Conservation (phyloP, 1,140 invertebrate species). For the Semibalanus balanoides region DNA sequence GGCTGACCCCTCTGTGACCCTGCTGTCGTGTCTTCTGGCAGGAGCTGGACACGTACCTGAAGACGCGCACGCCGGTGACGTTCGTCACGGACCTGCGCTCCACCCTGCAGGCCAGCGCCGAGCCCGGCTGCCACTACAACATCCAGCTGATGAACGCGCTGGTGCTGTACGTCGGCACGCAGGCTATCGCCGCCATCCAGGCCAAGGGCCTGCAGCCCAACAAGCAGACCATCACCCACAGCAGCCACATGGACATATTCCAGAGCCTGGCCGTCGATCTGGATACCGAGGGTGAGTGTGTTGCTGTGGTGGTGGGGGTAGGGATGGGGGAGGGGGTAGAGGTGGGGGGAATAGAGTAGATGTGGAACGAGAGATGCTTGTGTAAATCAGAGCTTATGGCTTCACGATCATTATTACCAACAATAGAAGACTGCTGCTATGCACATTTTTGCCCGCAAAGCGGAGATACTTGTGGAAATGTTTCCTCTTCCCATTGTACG, state of each 20-base stretch:
- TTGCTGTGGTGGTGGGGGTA: too few species aligned
- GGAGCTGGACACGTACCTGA: slow-evolving; percentile 91
- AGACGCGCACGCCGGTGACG: slow-evolving; percentile 83
- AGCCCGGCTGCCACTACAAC: slow-evolving; percentile 84
- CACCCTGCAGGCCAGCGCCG: slow-evolving; percentile 69
- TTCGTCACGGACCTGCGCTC: slow-evolving; percentile 83
- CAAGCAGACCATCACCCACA: slow-evolving; percentile 91
- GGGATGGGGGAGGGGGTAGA: too few species aligned
- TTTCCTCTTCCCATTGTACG: too few species aligned
- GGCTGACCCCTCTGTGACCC: too few species aligned
- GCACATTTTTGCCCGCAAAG: too few species aligned
- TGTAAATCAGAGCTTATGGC: too few species aligned
- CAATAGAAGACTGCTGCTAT: too few species aligned
- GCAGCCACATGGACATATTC: slow-evolving; percentile 98
- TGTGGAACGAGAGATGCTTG: too few species aligned
- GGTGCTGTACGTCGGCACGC: slow-evolving; percentile 91
- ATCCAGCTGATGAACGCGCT: slow-evolving; percentile 92
- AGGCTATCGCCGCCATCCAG: slow-evolving; percentile 79
- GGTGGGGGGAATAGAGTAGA: too few species aligned
- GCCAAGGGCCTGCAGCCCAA: slow-evolving; percentile 77
- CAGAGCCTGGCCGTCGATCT: slow-evolving; percentile 95
- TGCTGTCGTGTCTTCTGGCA: slow-evolving; percentile 16
- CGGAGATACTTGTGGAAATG: too few species aligned
- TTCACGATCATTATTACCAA: too few species aligned
- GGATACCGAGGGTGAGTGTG: slow-evolving; percentile 70